Percentiles rank a stretch among this genome's conserved stretches.
Conservation (phyloP, 2,888 invertebrate species). For the Acheta domesticus region DNA sequence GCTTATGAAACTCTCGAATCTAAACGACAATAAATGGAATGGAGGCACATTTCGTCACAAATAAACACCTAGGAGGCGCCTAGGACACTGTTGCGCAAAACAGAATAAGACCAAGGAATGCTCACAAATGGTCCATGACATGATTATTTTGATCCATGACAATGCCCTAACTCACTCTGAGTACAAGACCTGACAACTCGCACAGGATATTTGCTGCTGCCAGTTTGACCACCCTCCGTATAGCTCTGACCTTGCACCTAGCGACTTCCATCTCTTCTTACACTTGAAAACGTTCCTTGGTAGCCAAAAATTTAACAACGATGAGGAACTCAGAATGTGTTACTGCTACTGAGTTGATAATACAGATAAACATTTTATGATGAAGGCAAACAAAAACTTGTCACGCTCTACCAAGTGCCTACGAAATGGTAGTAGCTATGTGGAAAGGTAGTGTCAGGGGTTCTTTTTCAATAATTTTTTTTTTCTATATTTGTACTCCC, state of each 20-base stretch:
- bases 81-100: neutral
- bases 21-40: conserved; percentile 33
- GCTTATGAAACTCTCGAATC: conserved; percentile 35
- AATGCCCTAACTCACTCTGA: neutral
- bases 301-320: neutral
- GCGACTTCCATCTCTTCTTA: neutral
- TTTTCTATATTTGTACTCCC: too few relatives aligned
- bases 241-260: neutral
- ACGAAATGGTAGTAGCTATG: too few relatives aligned
- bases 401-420: too few relatives aligned
- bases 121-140: conserved; percentile 19
- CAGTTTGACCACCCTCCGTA: neutral
- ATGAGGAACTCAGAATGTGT: neutral
- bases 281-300: neutral
- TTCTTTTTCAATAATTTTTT: too few relatives aligned
- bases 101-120: conserved; percentile 18
- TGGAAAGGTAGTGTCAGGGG: too few relatives aligned
- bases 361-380: neutral
- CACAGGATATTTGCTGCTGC: neutral
- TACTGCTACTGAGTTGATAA: neutral
- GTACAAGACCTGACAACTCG: neutral
- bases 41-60: conserved; percentile 28
- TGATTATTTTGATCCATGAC: neutral
- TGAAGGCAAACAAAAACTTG: too few relatives aligned
- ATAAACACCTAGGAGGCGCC: conserved; percentile 26